Percentiles rank a stretch among this genome's conserved stretches.
Conservation (phyloP, 2,113 vertebrate genomes). For the Zootoca vivipara region DNA sequence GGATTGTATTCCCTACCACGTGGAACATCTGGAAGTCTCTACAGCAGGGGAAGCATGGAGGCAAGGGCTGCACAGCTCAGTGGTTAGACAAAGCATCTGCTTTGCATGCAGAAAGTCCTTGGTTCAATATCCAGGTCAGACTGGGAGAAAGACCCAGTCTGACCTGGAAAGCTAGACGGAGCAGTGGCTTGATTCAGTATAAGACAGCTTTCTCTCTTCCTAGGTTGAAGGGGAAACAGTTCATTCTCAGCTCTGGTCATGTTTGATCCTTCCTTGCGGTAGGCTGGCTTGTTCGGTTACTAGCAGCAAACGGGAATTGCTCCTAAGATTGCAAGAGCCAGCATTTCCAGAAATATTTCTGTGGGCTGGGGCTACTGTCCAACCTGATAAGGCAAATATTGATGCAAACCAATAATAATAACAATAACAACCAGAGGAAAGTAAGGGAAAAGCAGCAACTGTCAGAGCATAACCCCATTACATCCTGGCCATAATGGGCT, state of each 20-base stretch:
- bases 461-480: not conserved
- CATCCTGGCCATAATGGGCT: not conserved
- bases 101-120: too few species aligned
- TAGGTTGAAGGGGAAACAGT: too few species aligned
- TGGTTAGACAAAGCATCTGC: too few species aligned
- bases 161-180: too few species aligned
- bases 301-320: not conserved
- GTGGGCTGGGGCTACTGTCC: not conserved
- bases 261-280: not conserved
- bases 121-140: too few species aligned
- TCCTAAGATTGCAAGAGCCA: not conserved
- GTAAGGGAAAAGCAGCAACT: not conserved
- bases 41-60: not conserved
- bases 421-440: not conserved
- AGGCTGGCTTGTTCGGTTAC: not conserved
- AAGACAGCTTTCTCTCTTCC: too few species aligned
- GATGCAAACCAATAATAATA: too few species aligned
- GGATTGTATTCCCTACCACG: not conserved
- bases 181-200: too few species aligned
- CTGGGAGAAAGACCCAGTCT: too few species aligned
- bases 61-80: too few species aligned
- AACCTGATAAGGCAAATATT: not conserved
- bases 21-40: not conserved
- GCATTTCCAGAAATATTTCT: not conserved
- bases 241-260: not conserved